Base-by-base conservation (phyloP, 2,797 vertebrate genomes). In the Hemibagrus guttatus region DNA sequence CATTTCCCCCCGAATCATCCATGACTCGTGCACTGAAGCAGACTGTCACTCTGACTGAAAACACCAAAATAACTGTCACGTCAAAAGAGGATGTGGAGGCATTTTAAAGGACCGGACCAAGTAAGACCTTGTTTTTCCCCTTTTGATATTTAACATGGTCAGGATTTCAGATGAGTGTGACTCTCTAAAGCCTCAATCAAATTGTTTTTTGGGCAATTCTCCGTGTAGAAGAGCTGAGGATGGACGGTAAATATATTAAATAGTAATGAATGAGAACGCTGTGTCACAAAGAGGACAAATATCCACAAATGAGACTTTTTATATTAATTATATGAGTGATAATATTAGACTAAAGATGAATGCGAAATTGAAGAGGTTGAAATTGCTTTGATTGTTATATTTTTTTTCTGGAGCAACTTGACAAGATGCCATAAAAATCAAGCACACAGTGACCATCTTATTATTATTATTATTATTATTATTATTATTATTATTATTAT, bases 61-160 rank as follows among this genome's bases (percentile, higher is more conserved):
- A 89, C 61, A 86, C 81, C 90, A 87, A 86, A 93, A 88, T 91
- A 89, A 89, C 88, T 92, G 90, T 93, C 93, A 92, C 90, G 90
- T 93, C 92, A 93, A 92, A 85, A 92, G 91, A 90, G 93, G 94
- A 95, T 85, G 92, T 94, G 94, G 95, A 95, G 93, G 93, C 93
- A 87, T 95, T 95, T 94, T 94, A 92, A 95, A 93, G 94, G 95
- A 93, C 89, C 92, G 90, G 91, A 96, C 90, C 97, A 97, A 98
- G 97, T 97, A 98, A 98, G 97, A 96, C 91, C 93, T 93, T 92
- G 94, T 97, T 97, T 97, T 96, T 92, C 94, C 93, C 92, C 63
- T 31, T 75, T 91, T 93, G 92, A 91, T 91, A 91, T 93, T 92
- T 93, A 93, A 92, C 85, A 91, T 94, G 94, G 88, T 87, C 91